Evolutionary conservation across 2,113 vertebrate genomes (phyloP).

Genomic region (Carassius gibelio): DNA sequence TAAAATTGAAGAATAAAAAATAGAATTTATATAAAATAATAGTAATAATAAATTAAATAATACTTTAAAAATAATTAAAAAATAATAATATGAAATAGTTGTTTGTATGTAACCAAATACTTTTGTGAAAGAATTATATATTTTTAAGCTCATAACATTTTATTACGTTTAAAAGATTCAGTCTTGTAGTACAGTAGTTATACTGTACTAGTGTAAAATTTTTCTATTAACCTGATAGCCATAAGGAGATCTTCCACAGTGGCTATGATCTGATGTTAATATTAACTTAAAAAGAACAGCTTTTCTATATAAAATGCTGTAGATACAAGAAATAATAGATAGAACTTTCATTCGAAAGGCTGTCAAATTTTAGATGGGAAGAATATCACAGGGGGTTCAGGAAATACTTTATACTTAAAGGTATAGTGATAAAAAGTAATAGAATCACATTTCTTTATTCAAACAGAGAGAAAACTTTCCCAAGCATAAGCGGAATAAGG

Average conservation of each 20-base stretch:
- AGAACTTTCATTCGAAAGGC: neutral
- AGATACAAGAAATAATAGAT: neutral
- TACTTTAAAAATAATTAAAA: too few species aligned
- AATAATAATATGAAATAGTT: neutral
- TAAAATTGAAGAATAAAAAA: too few species aligned
- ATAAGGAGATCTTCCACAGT: too few species aligned
- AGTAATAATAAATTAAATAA: neutral
- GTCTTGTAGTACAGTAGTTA: too few species aligned
- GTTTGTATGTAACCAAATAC: neutral
- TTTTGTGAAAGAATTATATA: neutral
- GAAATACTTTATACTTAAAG: neutral
- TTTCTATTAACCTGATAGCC: too few species aligned
- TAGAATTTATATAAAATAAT: too few species aligned
- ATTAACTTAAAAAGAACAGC: neutral
- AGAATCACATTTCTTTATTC: neutral
- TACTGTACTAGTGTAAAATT: too few species aligned
- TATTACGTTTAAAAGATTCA: too few species aligned
- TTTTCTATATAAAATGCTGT: neutral
- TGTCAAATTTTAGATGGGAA: neutral
- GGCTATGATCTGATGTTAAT: neutral
- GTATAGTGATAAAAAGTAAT: neutral
- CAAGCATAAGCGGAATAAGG: neutral
- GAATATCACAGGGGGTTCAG: neutral
- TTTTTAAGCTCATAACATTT: too few species aligned
- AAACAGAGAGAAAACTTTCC: neutral